Evolutionary conservation across 2,113 vertebrate genomes (phyloP), one percentile per base, ranked within the genome.

Genomic region (Pachycephala philippinensis): DNA sequence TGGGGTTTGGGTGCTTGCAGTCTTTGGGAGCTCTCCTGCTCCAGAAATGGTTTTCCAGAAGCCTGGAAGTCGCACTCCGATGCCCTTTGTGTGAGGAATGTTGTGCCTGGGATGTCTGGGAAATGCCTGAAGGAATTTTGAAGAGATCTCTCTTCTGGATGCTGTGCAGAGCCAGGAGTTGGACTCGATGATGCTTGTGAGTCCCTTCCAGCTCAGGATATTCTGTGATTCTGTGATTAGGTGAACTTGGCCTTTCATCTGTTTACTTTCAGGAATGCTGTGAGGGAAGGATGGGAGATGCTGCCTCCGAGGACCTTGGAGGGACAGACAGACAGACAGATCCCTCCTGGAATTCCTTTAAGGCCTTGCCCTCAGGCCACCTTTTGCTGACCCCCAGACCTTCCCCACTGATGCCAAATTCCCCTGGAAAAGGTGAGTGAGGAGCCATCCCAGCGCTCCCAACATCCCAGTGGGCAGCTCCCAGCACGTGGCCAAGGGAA

Each of bases 51-150:
- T 35, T 86, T 83, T 56, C 56, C 78, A 71, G 47, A 18, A 45
- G 74, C 31, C 5, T 4, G 52, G 27, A 30, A 37, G 11, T 54
- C 30, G 47, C 6, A 7, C 33, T 47, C 13, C 0, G 0, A 20
- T 7, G 52, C 12, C 18, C 8, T 83, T 35, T 21, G 11, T 2
- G 2, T 2, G 37, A 0, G 15, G 87, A 28, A 37, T 20, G 27
- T 5, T 31, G 56, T 47, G 50, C 69, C 76, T 47, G 37, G 21
- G 40, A 75, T 54, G 35, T 3, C 15, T 31, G 11, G 57, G 61
- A 35, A 53, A 39, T 47, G 65, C 52, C 60, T 13, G 7, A 31
- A 72, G 56, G 75, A 13, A 21, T 64, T 84, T 17, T 50, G 14
- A 4, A 28, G 39, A 26, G 39, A 10, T 85, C 10, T 69, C 21